Base-by-base conservation (phyloP, 30 jellyfish, hydroid and myxozoan species). In the Clytia hemisphaerica region DNA sequence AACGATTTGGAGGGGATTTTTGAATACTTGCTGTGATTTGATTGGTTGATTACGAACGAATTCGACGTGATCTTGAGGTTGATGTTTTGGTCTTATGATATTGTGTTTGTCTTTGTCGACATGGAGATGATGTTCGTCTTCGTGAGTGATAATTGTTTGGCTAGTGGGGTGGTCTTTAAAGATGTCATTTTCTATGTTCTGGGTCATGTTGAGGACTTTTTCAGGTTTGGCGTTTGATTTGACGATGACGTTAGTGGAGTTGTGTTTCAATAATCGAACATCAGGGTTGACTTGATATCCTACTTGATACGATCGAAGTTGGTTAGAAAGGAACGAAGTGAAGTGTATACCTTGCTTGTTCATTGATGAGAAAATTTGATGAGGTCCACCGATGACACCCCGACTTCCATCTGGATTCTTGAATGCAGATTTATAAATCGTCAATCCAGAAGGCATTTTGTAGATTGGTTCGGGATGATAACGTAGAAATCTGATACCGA, bases 381-480 rank as follows among this genome's bases (percentile, higher is more conserved):
- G 9, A 2, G 60, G 60, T 3, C 60, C 60, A 46, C 60, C 60
- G 60, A 46, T 46, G 2, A 46, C 60, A 3, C 60, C 60, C 18
- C 60, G 9, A 46, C 60, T 46, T 25, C 70, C 70, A 46, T 46
- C 60, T n/a, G 60, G 60, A 9, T 46, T 46, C 60, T 46, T 46
- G 9, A 46, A 46, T 2, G 9, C 9, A 9, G 60, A 46, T 9
- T 46, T 46, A 30, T 46, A 46, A 46, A 46, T 46, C 30, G 9
- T 46, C 6, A 46, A 30, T n/a, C 60, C 60, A 46, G 60, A 46
- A n/a, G 60, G 25, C 60, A 46, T 3, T 9, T 46, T 3, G 9
- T n/a, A 46, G 60, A 46, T 46, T 46, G 60, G 60, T 9, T 46
- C 60, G 25, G 60, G 60, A 9, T 46, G 60, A 46, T 46, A 9